phyloP scores from a whole-genome alignment of 1,140 invertebrate genomes.

The Drosophila azteca region DNA sequence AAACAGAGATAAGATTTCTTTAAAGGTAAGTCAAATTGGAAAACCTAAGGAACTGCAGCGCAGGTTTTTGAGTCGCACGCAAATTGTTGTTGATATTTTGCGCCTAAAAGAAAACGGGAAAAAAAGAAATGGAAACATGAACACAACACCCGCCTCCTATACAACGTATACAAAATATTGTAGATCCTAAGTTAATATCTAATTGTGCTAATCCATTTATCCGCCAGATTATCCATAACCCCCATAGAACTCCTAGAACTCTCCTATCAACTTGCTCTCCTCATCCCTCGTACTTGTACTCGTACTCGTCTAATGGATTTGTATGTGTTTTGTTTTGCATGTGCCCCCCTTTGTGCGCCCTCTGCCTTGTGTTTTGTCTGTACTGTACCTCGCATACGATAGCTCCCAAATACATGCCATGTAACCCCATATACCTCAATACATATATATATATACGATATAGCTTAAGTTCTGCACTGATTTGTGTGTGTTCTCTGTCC shows the following conservation, averaged over 20 bases:
- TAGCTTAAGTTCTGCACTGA: constrained; percentile 29
- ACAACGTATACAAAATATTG: constrained; percentile 3
- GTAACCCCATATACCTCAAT: constrained; percentile 3
- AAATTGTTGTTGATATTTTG: constrained; percentile 79
- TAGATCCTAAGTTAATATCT: constrained; percentile 43
- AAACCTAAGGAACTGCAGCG: constrained; percentile 21
- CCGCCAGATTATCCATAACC: constrained; percentile 71
- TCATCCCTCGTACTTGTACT: constrained; percentile 51
- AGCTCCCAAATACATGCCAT: constrained; percentile 11
- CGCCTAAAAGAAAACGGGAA: constrained; percentile 16
- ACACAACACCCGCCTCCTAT: constrained; percentile 41
- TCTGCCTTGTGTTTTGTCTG: constrained; percentile 32
- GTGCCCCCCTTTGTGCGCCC: constrained; percentile 61
- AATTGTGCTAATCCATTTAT: constrained; percentile 78
- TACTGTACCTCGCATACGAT: constrained; percentile 1
- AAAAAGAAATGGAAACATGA: constrained; percentile 42
- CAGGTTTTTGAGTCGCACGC: constrained; percentile 41
- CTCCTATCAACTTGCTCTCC: constrained; percentile 24
- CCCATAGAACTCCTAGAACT: constrained; percentile 59
- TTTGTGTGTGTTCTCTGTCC: constrained; percentile 12
- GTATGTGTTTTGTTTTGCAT: constrained; percentile 81
- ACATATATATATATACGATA: neutral
- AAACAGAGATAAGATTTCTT: neutral
- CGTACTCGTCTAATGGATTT: constrained; percentile 57
- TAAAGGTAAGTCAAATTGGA: constrained; percentile 41